Conservation (phyloP, 2,888 invertebrate genomes). For the Subacronicta megacephala region DNA sequence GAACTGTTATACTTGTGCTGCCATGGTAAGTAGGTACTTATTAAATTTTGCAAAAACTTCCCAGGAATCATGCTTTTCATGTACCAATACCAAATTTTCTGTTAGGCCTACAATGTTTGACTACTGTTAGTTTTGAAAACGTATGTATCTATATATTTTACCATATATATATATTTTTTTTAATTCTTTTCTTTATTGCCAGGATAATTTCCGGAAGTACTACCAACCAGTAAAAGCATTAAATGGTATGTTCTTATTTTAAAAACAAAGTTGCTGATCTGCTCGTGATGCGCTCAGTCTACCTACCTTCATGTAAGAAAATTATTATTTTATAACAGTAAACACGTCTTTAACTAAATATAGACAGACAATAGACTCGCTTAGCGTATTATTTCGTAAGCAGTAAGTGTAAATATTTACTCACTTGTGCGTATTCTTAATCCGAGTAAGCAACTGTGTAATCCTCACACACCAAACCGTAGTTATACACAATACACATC, state of each 20-base stretch:
- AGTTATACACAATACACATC: conserved; percentile 79
- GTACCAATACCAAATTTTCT: no score
- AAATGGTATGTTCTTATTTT: neutral
- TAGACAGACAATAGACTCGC: conserved; percentile 25
- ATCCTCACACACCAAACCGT: conserved; percentile 73
- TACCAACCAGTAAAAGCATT: neutral
- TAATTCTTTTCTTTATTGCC: no score
- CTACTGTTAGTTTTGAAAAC: no score
- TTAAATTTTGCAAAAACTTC: no score
- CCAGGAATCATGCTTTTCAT: no score
- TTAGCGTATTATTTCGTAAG: conserved; percentile 42
- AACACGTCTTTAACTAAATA: conserved; percentile 4
- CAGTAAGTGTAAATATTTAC: conserved; percentile 81
- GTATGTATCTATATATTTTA: no score
- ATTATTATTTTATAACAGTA: conserved; percentile 1
- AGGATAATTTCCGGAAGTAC: neutral
- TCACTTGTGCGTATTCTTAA: conserved; percentile 83
- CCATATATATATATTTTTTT: no score
- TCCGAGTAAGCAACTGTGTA: conserved; percentile 77
- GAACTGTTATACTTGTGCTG: no score
- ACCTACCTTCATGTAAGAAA: conserved; percentile 20
- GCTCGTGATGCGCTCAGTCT: conserved; percentile 12
- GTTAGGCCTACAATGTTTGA: no score
- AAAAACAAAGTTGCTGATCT: neutral
- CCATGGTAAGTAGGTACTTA: no score